Conservation (phyloP, 2,113 vertebrate genomes). For the Brienomyrus longianalis region DNA sequence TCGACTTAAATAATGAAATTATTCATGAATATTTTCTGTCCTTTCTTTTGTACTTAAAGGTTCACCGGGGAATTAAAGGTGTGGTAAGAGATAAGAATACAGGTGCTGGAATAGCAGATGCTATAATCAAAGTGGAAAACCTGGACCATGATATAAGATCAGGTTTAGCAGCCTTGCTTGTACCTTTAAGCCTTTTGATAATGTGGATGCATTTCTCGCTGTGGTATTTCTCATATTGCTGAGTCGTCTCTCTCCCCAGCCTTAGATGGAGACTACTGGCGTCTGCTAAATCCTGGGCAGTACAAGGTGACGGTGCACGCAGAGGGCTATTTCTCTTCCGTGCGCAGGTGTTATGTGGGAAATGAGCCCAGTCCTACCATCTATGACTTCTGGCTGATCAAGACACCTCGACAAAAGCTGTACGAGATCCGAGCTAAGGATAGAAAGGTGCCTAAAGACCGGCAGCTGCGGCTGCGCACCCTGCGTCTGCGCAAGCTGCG, state of each 20-base stretch:
- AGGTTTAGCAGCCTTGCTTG: conserved; percentile 47
- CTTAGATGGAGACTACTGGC: conserved; percentile 83
- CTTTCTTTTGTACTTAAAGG: conserved; percentile 48
- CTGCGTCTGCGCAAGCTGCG: conserved; percentile 66
- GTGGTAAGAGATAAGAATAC: conserved; percentile 78
- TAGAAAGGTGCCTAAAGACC: conserved; percentile 67
- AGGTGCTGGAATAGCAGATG: conserved; percentile 71
- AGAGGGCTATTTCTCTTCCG: conserved; percentile 68
- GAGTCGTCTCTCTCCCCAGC: conserved; percentile 50
- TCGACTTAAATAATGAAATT: background rate
- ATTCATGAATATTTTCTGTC: background rate
- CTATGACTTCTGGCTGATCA: conserved; percentile 78
- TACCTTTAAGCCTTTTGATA: background rate
- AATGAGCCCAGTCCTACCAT: conserved; percentile 66
- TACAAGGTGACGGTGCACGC: conserved; percentile 75
- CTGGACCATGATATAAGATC: conserved; percentile 82
- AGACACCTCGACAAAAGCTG: conserved; percentile 61
- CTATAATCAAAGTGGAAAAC: conserved; percentile 76
- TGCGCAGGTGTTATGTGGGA: conserved; percentile 65
- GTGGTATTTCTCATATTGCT: background rate
- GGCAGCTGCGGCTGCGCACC: conserved; percentile 63
- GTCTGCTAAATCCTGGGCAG: conserved; percentile 84
- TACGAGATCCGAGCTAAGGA: conserved; percentile 65
- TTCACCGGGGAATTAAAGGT: conserved; percentile 83
- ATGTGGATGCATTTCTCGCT: background rate